Evolutionary conservation across 1,140 invertebrate species (phyloP), one percentile per base, ranked within the genome.

Genomic region (Subanguina moxae): DNA sequence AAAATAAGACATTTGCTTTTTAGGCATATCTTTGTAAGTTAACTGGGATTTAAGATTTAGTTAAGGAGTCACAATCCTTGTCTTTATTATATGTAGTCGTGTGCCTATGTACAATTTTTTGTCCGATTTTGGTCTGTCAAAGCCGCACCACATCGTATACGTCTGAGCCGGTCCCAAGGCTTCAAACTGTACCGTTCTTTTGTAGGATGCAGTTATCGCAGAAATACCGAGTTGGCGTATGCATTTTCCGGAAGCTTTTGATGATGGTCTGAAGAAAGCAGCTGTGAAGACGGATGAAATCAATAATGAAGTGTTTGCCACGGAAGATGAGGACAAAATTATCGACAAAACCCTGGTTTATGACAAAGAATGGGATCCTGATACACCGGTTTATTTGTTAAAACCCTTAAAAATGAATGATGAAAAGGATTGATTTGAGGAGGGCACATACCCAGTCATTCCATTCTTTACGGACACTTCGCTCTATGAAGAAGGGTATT

Each of bases 201-300:
- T 52, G n/a, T 5, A 66, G 64, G 25, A 66, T 32, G 64, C 52
- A 8, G 52, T 21, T 13, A 42, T 64, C 56, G 38, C 59, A 21
- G 42, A 38, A 1, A 67, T 67, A 21, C 64, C 64, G 7, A 27
- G 19, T 67, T 66, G 64, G 64, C 59, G 64, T 11, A 28, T 30
- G 23, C 62, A 30, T 62, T 66, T 66, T 28, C 64, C 64, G 7
- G n/a, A 13, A 25, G 52, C 38, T 8, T 66, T 61, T 61, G 58
- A 61, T n/a, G 58, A 19, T 25, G 58, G 38, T 19, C 3, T 61
- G 5, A 25, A 52, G 15, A 52, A 15, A 52, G 23, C 8, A 25
- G 23, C 48, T 19, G n/a, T 25, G 15, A 52, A 52, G 48, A 3
- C 3, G 23, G 23, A 19, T 25, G 48, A 21, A 52, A 8, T 8